Evolutionary conservation across 2,113 vertebrate genomes (phyloP).

Genomic region (Onychostoma macrolepis): DNA sequence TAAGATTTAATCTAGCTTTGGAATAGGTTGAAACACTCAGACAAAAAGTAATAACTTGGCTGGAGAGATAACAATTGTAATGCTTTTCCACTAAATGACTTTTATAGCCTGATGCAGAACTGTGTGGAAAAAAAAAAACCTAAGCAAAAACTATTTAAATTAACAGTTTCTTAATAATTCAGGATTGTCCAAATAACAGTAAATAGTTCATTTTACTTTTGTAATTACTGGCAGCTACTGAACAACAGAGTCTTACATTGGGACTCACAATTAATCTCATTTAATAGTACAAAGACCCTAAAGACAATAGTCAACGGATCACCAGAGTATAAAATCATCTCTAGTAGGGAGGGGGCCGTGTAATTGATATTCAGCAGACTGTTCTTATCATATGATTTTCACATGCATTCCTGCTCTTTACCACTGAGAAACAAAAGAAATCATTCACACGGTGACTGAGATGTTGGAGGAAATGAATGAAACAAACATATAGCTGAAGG

Average conservation of each 20-base stretch:
- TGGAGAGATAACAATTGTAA: not conserved
- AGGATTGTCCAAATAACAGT: constrained; percentile 4
- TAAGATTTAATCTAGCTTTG: constrained; percentile 3
- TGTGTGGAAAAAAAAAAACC: not conserved
- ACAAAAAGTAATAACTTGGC: constrained; percentile 32
- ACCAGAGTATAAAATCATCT: constrained; percentile 16
- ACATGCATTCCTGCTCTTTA: constrained; percentile 60
- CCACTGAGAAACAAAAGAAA: constrained; percentile 61
- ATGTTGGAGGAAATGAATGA: constrained; percentile 42
- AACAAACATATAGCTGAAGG: not conserved
- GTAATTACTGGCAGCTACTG: constrained; percentile 2
- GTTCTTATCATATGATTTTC: constrained; percentile 68
- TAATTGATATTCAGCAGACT: constrained; percentile 27
- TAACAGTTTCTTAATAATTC: not conserved
- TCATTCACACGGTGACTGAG: constrained; percentile 48
- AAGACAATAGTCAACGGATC: constrained; percentile 13
- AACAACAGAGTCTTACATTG: not conserved
- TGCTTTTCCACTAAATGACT: not conserved
- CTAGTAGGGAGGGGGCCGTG: not conserved
- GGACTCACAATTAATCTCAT: not conserved
- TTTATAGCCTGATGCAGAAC: not conserved
- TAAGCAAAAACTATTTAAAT: not conserved
- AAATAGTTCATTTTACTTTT: not conserved
- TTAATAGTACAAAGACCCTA: constrained; percentile 18
- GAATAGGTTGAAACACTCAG: not conserved